Evolutionary conservation across 1,140 invertebrate genomes (phyloP).

Genomic region (Sycobia sp.): DNA sequence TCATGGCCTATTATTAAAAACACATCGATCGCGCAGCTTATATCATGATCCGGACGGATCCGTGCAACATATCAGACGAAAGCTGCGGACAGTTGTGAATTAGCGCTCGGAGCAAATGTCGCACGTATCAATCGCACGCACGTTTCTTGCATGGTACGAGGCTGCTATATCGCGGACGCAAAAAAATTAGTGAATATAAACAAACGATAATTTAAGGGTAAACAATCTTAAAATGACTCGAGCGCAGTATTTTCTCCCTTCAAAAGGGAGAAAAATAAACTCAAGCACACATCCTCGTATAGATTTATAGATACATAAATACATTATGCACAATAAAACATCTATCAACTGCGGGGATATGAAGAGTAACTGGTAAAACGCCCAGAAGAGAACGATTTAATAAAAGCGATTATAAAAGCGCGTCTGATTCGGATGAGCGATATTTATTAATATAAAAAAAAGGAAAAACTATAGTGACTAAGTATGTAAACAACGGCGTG

Average conservation of each 20-base stretch:
- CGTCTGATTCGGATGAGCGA: not conserved
- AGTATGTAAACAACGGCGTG: constrained; percentile 31
- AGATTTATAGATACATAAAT: too few species aligned
- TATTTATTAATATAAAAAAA: constrained; percentile 24
- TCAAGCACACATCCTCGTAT: not conserved
- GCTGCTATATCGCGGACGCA: constrained; percentile 6
- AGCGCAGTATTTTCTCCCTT: constrained; percentile 3
- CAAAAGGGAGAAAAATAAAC: constrained; percentile 1
- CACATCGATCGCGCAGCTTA: too few species aligned
- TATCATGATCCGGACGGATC: too few species aligned
- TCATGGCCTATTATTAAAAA: constrained; percentile 40
- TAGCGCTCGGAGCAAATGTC: not conserved
- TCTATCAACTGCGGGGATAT: too few species aligned
- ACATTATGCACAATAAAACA: too few species aligned
- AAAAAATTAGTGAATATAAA: constrained; percentile 38
- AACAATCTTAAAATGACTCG: too few species aligned
- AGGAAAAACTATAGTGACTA: constrained; percentile 10
- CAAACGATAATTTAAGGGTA: constrained; percentile 8
- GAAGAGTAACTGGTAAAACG: not conserved
- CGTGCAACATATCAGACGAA: constrained; percentile 22
- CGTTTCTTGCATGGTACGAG: constrained; percentile 15
- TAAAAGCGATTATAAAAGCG: not conserved
- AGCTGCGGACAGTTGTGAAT: not conserved
- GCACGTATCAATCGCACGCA: constrained; percentile 2
- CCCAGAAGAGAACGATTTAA: constrained; percentile 3